Evolutionary conservation across 2,113 vertebrate species (phyloP), one percentile per base, ranked within the genome.

Genomic region (western clawed frog (Xenopus tropicalis)): DNA sequence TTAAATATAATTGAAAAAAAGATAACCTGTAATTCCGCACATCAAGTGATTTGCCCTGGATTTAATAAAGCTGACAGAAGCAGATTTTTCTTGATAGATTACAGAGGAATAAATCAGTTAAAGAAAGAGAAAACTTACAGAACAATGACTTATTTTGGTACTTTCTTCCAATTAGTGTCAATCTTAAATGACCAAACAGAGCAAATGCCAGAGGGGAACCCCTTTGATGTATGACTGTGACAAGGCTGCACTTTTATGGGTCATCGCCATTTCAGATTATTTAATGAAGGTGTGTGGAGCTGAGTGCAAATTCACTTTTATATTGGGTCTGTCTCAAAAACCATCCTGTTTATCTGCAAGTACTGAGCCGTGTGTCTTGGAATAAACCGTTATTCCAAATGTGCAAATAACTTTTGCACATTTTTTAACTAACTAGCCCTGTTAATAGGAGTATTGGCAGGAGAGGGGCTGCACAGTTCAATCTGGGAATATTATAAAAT

Each of bases 151-250:
- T 57, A 57, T 20, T 59, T 59, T 1, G 57, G 20, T 23, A 23
- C 57, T 23, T 23, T 59, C 3, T 9, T 59, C 57, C 21, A 59
- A 59, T 59, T 59, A 59, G 22, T 59, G 57, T 59, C 57, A 59
- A 7, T 59, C 21, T 24, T 22, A 17, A 59, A 59, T 59, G 57
- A 13, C 21, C 21, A 59, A 58, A 10, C 13, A 10, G 56, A 58
- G 6, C 56, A 21, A 59, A 59, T 59, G 21, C 21, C 57, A 59
- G 57, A 11, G 57, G 57, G 57, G 57, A 24, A 59, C 57, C 57
- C 20, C 57, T 59, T 59, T 59, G 57, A 59, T 22, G 21, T 59
- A 23, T 24, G 11, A 23, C 20, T 23, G 17, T 10, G 21, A 59
- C 21, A 59, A 24, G 57, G 16, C 21, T 59, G 20, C 14, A 23